Evolutionary conservation across 2,113 vertebrate species (phyloP).

Genomic region (Pseudolaguvia tuberculata): DNA sequence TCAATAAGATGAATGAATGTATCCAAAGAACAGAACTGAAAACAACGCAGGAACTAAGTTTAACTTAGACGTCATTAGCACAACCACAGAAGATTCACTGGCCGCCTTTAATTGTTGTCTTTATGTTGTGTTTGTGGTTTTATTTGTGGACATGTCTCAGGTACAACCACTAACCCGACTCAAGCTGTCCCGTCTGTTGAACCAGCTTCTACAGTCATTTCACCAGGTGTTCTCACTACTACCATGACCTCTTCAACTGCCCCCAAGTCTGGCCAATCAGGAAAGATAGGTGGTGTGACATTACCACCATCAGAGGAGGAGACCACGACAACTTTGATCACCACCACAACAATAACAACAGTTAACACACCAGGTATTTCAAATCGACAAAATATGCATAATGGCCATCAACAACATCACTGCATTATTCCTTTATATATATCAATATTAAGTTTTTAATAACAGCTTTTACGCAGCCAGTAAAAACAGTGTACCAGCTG

Average conservation of each 20-base stretch:
- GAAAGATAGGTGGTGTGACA: slow-evolving; percentile 58
- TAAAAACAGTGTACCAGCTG: background rate
- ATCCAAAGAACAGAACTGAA: too few relatives aligned
- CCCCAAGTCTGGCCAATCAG: slow-evolving; percentile 48
- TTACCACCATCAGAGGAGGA: slow-evolving; percentile 76
- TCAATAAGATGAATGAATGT: too few relatives aligned
- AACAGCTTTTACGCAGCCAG: background rate
- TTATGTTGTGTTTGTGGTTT: background rate
- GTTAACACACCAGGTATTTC: slow-evolving; percentile 81
- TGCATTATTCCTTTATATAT: too few relatives aligned
- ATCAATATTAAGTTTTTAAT: background rate
- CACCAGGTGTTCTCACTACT: slow-evolving; percentile 73
- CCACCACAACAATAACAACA: slow-evolving; percentile 86
- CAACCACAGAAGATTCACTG: background rate
- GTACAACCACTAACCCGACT: slow-evolving; percentile 70
- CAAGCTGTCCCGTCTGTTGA: slow-evolving; percentile 65
- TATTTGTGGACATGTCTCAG: slow-evolving; percentile 46
- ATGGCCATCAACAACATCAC: too few relatives aligned
- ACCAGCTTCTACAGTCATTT: slow-evolving; percentile 62
- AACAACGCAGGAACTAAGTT: too few relatives aligned
- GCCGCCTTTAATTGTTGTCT: background rate
- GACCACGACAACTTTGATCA: slow-evolving; percentile 88
- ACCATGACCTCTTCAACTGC: slow-evolving; percentile 65
- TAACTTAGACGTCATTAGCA: background rate
- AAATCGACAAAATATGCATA: background rate